Evolutionary conservation across 2,113 vertebrate genomes (phyloP).

Genomic region (Muscicapa adusta): DNA sequence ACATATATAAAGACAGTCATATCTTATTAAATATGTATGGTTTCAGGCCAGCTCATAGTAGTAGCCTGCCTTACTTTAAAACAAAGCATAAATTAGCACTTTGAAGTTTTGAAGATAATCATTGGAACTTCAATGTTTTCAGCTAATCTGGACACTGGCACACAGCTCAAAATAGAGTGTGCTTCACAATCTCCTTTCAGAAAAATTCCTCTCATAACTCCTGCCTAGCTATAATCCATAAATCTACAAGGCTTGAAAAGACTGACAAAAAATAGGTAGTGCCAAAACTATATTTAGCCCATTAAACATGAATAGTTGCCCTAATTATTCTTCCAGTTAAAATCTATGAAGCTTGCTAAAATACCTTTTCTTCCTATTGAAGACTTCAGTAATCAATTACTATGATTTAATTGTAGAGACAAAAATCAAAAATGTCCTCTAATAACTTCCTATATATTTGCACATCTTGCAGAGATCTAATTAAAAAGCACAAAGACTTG

Average conservation of each 20-base stretch:
- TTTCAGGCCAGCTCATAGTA: background rate
- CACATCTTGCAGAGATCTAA: background rate
- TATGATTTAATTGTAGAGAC: background rate
- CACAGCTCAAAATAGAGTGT: background rate
- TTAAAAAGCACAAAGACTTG: background rate
- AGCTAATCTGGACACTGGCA: background rate
- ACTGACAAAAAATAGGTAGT: constrained; percentile 20
- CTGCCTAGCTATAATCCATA: constrained; percentile 20
- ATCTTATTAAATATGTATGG: background rate
- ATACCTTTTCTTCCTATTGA: background rate
- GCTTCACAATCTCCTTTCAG: constrained; percentile 6
- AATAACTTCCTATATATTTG: background rate
- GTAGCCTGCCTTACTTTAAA: background rate
- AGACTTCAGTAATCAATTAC: background rate
- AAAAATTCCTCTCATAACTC: constrained; percentile 40
- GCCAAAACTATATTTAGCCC: constrained; percentile 50
- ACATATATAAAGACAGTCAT: background rate
- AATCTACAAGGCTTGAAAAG: constrained; percentile 15
- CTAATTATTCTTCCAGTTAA: constrained; percentile 29
- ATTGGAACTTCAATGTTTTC: background rate
- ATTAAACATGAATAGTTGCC: background rate
- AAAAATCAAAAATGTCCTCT: background rate
- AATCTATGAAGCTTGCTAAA: constrained; percentile 29
- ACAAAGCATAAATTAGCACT: background rate
- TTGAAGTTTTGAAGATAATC: constrained; percentile 20